Evolutionary conservation across 2,888 invertebrate genomes (phyloP), one percentile per base, ranked within the genome.

Genomic region (Calliopum simillimum): DNA sequence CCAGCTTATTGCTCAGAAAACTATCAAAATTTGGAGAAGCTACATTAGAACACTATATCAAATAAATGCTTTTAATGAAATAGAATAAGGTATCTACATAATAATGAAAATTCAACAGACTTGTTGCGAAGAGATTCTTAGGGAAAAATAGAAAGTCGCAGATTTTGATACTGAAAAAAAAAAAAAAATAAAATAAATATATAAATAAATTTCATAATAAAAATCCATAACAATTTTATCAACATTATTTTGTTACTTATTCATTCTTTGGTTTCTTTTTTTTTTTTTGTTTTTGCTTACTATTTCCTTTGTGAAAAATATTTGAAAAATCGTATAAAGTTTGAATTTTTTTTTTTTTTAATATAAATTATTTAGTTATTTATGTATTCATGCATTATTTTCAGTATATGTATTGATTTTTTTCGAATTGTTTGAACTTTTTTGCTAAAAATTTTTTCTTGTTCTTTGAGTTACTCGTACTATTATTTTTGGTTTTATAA

Each of bases 291-390:
- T 33, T 8, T 33, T 43, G 21, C 14, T 41, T 41, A 19, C 51
- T 51, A 64, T 61, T 64, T 64, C 51, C 51, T 64, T 53, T 64
- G 64, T 64, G 64, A 47, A 64, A 64, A 64, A 19, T 23, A 16
- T 61, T 53, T 64, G 19, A 64, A 64, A 64, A 64, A 64, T 64
- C 64, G 64, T 64, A 64, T 21, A 64, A 64, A 64, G 64, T 64
- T 53, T 51, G 41, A 64, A 41, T 61, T 64, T 21, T 63, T 44
- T 63, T n/a, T 16, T 47, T 49, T 33, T 49, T 62, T 62, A 21
- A 8, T 62, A n/a, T 16, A n/a, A 16, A 49, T 49, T 53, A n/a
- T 64, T 53, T 19, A 46, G 23, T 61, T 61, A 4, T 47, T 61
- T 46, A 44, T 21, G 43, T 33, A 4, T 46, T 61, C n/a, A n/a